phyloP scores from a whole-genome alignment of 2,797 vertebrate genomes.

The Neosilurus mollespiculum region DNA sequence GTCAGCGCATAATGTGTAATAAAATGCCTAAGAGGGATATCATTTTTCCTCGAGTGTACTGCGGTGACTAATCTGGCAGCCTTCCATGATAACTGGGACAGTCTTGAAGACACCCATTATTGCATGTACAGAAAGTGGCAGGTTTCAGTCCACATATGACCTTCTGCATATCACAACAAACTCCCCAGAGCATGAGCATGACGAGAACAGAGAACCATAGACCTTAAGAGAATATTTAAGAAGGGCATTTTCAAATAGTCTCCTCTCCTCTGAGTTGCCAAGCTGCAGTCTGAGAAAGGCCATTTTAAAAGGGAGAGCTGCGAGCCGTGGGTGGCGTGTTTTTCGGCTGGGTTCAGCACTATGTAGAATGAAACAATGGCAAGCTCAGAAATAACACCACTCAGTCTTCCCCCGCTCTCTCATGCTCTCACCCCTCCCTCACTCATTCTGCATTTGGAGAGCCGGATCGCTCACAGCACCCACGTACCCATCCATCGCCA shows the following conservation, averaged over 20 bases:
- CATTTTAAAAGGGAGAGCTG: constrained; percentile 47
- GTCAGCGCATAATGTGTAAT: too few relatives aligned
- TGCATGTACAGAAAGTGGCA: constrained; percentile 6
- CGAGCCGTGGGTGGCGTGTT: constrained; percentile 52
- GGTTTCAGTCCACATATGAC: constrained; percentile 35
- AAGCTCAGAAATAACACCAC: constrained; percentile 44
- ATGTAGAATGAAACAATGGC: constrained; percentile 50
- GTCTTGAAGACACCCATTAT: constrained; percentile 4
- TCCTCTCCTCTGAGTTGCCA: constrained; percentile 51
- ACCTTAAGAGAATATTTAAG: constrained; percentile 61
- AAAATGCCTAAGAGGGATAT: not conserved
- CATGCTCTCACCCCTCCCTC: constrained; percentile 26
- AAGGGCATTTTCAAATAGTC: constrained; percentile 62
- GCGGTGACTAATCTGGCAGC: constrained; percentile 17
- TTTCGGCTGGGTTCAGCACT: constrained; percentile 47
- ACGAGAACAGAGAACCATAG: constrained; percentile 52
- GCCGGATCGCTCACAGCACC: constrained; percentile 44
- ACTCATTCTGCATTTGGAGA: constrained; percentile 37
- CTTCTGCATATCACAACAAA: constrained; percentile 40
- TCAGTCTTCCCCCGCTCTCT: constrained; percentile 37
- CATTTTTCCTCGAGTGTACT: not conserved
- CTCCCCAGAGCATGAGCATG: constrained; percentile 51
- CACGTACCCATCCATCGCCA: constrained; percentile 49
- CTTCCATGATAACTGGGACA: constrained; percentile 10
- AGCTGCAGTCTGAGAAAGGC: constrained; percentile 49